Evolutionary conservation across 1,140 invertebrate species (phyloP).

Genomic region (Pygmarrhopalites habei): DNA sequence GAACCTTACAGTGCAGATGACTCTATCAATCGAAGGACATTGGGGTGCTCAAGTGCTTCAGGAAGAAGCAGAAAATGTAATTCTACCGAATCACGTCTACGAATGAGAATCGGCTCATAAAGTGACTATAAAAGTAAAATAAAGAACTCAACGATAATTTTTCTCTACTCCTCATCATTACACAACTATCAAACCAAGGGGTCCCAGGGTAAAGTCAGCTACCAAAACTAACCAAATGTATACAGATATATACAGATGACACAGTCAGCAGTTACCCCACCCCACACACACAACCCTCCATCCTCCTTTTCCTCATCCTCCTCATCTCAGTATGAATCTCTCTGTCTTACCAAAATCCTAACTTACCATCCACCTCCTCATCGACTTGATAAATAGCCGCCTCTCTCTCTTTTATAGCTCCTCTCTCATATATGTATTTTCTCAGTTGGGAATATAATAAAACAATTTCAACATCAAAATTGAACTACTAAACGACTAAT

Average conservation of each 20-base stretch:
- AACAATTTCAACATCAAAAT: constrained; percentile 31
- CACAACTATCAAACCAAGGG: constrained; percentile 12
- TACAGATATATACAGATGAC: too few species aligned
- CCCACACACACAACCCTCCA: too few species aligned
- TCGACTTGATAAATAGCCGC: constrained; percentile 21
- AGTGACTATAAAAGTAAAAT: constrained; percentile 38
- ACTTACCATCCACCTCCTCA: constrained; percentile 15
- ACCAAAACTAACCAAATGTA: background rate
- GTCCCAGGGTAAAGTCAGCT: background rate
- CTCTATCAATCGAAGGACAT: constrained; percentile 38
- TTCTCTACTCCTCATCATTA: constrained; percentile 34
- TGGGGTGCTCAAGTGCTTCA: constrained; percentile 26
- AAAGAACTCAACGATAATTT: constrained; percentile 38
- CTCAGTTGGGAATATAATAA: constrained; percentile 27
- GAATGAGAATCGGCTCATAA: constrained; percentile 39
- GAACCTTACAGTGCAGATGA: constrained; percentile 34
- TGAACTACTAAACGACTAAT: constrained; percentile 31
- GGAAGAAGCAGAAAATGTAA: constrained; percentile 38
- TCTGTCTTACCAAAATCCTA: background rate
- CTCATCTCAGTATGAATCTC: too few species aligned
- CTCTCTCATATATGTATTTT: constrained; percentile 8
- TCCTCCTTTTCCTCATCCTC: too few species aligned
- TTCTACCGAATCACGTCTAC: constrained; percentile 36
- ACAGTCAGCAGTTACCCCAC: too few species aligned
- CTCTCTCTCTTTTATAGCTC: constrained; percentile 12